phyloP scores from a whole-genome alignment of 2,113 vertebrate genomes.

The Macquaria australasica region DNA sequence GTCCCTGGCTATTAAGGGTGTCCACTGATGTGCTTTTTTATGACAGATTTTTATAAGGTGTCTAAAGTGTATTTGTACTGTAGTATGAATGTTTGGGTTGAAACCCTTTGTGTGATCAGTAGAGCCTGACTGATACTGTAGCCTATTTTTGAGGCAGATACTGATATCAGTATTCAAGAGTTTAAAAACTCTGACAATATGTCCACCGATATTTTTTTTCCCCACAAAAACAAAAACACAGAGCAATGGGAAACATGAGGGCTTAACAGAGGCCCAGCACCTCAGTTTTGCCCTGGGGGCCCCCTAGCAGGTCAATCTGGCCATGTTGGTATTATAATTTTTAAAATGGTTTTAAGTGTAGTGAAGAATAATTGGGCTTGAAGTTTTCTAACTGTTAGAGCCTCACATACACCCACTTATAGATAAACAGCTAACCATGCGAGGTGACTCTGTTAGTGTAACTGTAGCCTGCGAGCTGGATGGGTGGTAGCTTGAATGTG shows the following conservation, averaged over 20 bases:
- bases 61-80: background rate
- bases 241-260: too few species aligned
- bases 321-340: background rate
- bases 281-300: background rate
- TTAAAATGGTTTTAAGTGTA: background rate
- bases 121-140: background rate
- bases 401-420: too few species aligned
- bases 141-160: background rate
- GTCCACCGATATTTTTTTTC: too few species aligned
- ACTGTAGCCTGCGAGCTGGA: too few species aligned
- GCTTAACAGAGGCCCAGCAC: background rate
- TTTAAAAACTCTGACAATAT: background rate
- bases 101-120: background rate
- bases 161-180: background rate
- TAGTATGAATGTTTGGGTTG: background rate
- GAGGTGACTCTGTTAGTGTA: background rate
- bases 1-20: too few species aligned
- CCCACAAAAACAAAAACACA: too few species aligned
- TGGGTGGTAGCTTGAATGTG: background rate
- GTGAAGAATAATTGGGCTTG: background rate
- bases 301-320: background rate
- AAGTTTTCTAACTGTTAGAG: background rate
- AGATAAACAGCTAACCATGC: background rate
- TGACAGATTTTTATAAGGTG: too few species aligned
- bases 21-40: too few species aligned